Conservation (phyloP, 2,797 vertebrate species). For the Enteromius argenteus region DNA sequence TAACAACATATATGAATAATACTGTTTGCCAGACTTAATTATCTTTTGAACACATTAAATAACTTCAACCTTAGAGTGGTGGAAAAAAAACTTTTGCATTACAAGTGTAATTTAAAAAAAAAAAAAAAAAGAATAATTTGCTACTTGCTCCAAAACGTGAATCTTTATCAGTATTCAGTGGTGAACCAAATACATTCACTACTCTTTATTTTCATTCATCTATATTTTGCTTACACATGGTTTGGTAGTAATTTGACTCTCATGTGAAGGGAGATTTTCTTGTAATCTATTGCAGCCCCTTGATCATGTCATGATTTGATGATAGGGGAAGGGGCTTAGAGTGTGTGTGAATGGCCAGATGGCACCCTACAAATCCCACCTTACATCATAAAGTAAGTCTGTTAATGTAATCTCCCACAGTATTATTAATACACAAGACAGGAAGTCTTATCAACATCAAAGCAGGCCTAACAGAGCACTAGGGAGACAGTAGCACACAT, state of each 20-base stretch:
- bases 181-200: slow-evolving; percentile 2
- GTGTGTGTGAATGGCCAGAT: slow-evolving; percentile 66
- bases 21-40: background rate
- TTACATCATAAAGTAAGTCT: slow-evolving; percentile 66
- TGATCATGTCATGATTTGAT: slow-evolving; percentile 59
- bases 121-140: too few relatives aligned
- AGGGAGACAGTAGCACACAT: slow-evolving; percentile 32
- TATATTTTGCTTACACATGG: slow-evolving; percentile 28
- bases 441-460: slow-evolving; percentile 49
- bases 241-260: slow-evolving; percentile 35
- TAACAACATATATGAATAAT: slow-evolving; percentile 10
- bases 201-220: background rate
- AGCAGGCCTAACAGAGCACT: slow-evolving; percentile 1
- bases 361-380: slow-evolving; percentile 63
- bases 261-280: slow-evolving; percentile 56
- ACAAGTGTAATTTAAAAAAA: too few relatives aligned
- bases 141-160: too few relatives aligned
- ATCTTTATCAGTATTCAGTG: background rate
- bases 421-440: slow-evolving; percentile 57
- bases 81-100: background rate
- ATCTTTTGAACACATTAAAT: slow-evolving; percentile 3
- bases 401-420: slow-evolving; percentile 57
- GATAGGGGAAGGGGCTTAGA: slow-evolving; percentile 59
- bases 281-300: slow-evolving; percentile 62
- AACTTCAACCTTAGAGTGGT: background rate